Conservation (phyloP, 2,888 invertebrate species). For the Gymnocheta viridis region DNA sequence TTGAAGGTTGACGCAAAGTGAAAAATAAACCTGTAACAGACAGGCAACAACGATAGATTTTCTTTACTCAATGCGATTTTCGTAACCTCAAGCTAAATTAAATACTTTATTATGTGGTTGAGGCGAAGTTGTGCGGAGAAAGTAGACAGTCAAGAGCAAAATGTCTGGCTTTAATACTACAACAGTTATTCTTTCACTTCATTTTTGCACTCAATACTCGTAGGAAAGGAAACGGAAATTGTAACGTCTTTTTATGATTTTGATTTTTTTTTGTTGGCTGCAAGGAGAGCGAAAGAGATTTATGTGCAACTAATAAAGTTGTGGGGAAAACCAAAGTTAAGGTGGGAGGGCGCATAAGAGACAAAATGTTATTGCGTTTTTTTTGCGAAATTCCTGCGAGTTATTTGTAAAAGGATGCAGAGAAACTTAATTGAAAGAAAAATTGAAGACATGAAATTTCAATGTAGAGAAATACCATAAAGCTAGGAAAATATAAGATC, state of each 20-base stretch:
- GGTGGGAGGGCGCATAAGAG: neutral
- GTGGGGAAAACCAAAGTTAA: neutral
- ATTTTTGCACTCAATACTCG: constrained; percentile 1
- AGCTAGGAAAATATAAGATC: neutral
- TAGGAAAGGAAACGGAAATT: constrained; percentile 65
- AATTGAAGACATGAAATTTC: neutral
- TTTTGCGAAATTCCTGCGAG: neutral
- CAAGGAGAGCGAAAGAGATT: neutral
- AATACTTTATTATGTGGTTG: constrained; percentile 44
- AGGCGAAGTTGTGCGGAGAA: constrained; percentile 9
- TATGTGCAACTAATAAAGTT: constrained; percentile 12
- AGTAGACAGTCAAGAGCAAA: constrained; percentile 14
- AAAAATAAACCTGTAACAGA: constrained; percentile 25
- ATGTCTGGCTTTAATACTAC: constrained; percentile 53
- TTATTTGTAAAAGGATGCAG: neutral
- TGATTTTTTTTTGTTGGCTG: constrained; percentile 1
- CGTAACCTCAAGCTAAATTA: constrained; percentile 42
- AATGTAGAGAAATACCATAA: neutral
- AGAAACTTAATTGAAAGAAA: neutral
- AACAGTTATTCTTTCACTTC: neutral
- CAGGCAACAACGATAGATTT: neutral
- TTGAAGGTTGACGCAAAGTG: constrained; percentile 22
- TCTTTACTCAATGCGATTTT: constrained; percentile 6
- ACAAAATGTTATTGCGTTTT: constrained; percentile 1
- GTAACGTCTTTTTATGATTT: constrained; percentile 50